Evolutionary conservation across 2,113 vertebrate genomes (phyloP), one percentile per base, ranked within the genome.

Genomic region (Salvelinus namaycush): DNA sequence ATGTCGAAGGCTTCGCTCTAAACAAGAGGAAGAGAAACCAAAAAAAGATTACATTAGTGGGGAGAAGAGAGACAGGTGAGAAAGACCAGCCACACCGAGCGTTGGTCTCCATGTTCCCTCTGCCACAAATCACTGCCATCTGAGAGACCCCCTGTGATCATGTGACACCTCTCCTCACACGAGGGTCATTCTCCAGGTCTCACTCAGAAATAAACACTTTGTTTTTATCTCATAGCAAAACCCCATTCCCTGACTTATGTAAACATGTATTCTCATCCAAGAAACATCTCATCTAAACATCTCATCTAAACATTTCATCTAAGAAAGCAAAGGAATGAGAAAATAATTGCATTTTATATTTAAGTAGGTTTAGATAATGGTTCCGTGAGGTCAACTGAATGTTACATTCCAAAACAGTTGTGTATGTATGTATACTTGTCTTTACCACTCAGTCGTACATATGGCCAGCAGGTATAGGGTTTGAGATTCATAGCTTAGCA

Each of bases 1-100:
- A 97, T 96, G 83, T 97, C 95, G 34, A 97, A 97, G 66, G 95
- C 94, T 91, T 97, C 96, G 22, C 95, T 97, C 96, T 97, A 89
- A 12, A 80, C 81, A 76, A 62, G 26, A 68, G 39, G 11, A 9
- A 44, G 22, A 22, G 26, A 70, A 48, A 48, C 6, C 1, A 78
- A 4, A 26, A 54, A 68, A 4, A 22, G 20, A 68, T 27, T 20
- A n/a, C 2, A 59, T 62, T 16, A 73, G 71, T 18, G 60, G 18
- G 13, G 34, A 26, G 22, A 16, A 76, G 5, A 76, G 20, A 65
- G 6, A 44, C 12, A 34, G 2, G 9, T 12, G 70, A 54, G 60
- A 34, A 65, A 71, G 69, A 69, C 22, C 29, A 54, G 48, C 16
- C 22, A 4, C 62, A 9, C 5, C 2, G n/a, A 22, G 59, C 20